A percentile compares a stretch with the other conserved stretches of the same genome.
Evolutionary conservation across 2,797 vertebrate genomes (phyloP).

Genomic region (Phataginus tetradactyla): DNA sequence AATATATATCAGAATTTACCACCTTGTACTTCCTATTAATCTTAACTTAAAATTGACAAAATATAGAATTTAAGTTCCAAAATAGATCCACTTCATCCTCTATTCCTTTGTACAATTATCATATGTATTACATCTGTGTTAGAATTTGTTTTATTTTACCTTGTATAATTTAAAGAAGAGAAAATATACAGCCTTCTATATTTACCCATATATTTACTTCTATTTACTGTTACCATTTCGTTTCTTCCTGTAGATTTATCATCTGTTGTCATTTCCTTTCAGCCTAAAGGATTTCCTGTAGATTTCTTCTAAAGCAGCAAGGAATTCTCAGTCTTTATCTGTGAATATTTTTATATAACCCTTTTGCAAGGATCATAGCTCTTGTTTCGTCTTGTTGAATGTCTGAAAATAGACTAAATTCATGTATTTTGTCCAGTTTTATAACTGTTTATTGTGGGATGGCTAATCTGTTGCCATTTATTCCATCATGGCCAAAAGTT

Average conservation of each 20-base stretch:
- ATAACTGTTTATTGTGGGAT: not conserved
- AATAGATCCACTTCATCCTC: not conserved
- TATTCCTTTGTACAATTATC: not conserved
- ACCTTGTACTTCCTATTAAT: not conserved
- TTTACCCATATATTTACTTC: not conserved
- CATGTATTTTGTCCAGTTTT: not conserved
- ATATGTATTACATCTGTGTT: too few species aligned
- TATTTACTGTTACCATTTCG: not conserved
- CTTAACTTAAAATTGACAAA: not conserved
- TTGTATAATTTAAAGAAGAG: not conserved
- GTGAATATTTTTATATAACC: not conserved
- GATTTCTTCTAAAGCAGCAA: not conserved
- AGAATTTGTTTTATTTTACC: not conserved
- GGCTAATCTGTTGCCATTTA: not conserved
- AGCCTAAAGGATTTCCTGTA: not conserved
- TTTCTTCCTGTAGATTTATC: not conserved
- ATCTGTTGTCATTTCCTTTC: not conserved
- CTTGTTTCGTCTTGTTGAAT: not conserved
- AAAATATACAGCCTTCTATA: not conserved
- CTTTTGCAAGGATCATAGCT: not conserved
- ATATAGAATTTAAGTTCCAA: not conserved
- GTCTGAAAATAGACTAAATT: not conserved
- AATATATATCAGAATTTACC: not conserved
- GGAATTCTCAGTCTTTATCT: not conserved
- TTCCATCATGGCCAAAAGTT: not conserved